These are phyloP conservation scores for Phrynocephalus versicolor DNA, from an alignment of 2,113 vertebrate genomes.

Conservation along the genomic window DNA sequence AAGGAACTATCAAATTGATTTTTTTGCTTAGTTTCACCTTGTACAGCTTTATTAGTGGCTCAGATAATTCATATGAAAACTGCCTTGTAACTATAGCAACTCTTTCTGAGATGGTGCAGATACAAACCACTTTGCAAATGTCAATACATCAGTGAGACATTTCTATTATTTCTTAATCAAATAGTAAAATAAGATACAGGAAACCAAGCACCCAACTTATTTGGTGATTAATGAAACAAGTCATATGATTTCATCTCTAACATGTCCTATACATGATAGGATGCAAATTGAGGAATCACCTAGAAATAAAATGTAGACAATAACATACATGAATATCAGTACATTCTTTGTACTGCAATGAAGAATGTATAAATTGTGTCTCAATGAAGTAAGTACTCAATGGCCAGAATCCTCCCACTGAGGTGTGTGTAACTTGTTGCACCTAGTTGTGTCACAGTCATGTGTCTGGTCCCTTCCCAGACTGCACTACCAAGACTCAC, in stretches of 20 bases:
- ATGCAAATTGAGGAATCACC: neutral
- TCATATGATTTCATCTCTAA: neutral
- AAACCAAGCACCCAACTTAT: neutral
- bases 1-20: constrained; percentile 29
- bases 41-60: constrained; percentile 42
- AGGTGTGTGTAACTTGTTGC: too few species aligned
- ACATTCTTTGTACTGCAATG: neutral
- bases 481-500: too few species aligned
- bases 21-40: constrained; percentile 47
- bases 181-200: constrained; percentile 43
- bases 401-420: too few species aligned
- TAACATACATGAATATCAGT: neutral
- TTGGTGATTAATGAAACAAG: constrained; percentile 9
- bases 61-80: constrained; percentile 47
- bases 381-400: too few species aligned
- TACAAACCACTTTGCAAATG: constrained; percentile 61
- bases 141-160: constrained; percentile 60
- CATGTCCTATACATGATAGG: neutral
- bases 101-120: constrained; percentile 52
- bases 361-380: too few species aligned
- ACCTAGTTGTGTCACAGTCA: too few species aligned
- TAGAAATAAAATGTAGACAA: constrained; percentile 3
- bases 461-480: too few species aligned
- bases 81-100: constrained; percentile 67
- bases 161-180: constrained; percentile 57